These are phyloP conservation scores for Ditylenchus dipsaci DNA, from an alignment of 1,140 invertebrate species.

Conservation along the genomic window DNA sequence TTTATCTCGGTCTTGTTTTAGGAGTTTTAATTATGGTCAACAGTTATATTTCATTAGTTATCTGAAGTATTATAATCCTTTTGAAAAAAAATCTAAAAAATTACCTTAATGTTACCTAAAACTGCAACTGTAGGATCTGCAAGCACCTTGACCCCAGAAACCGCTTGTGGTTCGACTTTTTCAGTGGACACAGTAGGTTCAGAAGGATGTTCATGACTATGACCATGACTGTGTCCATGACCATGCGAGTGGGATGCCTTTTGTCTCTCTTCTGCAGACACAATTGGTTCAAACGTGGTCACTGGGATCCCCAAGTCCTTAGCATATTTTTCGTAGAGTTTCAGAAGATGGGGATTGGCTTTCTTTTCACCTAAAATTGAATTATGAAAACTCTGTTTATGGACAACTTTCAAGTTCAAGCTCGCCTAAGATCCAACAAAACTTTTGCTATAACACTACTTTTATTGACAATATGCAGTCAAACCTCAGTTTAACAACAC, in stretches of 20 bases:
- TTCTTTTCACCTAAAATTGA: constrained; percentile 9
- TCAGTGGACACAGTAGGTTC: neutral
- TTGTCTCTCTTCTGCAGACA: neutral
- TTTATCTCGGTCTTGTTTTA: too few species aligned
- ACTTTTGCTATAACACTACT: too few species aligned
- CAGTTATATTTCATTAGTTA: too few species aligned
- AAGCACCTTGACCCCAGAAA: neutral
- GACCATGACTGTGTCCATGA: constrained; percentile 2
- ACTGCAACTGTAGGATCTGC: too few species aligned
- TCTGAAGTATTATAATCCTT: too few species aligned
- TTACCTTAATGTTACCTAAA: too few species aligned
- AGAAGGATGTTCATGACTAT: neutral
- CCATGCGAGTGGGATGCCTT: neutral
- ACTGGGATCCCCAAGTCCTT: neutral
- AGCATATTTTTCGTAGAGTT: constrained; percentile 4
- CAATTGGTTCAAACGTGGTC: neutral
- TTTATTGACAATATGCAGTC: too few species aligned
- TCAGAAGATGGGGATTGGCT: neutral
- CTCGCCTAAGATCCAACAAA: too few species aligned
- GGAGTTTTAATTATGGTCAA: too few species aligned
- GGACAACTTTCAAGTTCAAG: too few species aligned
- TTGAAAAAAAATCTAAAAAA: too few species aligned
- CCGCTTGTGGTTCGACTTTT: neutral
- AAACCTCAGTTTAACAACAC: too few species aligned
- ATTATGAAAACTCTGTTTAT: neutral